Evolutionary conservation across 2,888 invertebrate species (phyloP), one percentile per base, ranked within the genome.

Genomic region (Drosophila differens): DNA sequence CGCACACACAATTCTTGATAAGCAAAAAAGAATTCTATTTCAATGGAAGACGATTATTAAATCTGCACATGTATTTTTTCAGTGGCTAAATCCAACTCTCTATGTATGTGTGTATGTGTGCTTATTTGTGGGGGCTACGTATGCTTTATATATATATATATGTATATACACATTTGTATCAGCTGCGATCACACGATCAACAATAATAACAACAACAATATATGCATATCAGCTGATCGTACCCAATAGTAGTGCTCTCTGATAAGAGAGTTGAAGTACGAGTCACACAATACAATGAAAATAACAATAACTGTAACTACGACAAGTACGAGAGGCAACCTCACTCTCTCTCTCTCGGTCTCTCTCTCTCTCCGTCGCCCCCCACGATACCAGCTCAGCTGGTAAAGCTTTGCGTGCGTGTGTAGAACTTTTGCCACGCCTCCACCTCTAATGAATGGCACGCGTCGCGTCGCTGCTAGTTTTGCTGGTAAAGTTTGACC

Each of bases 121-220:
- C 25, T 25, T 35, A 28, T 59, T 55, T 58, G 33, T 61, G 57
- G 65, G 63, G 66, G 60, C 47, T 67, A 65, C 63, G 54, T 78
- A 71, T 30, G 57, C n/a, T 39, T 25, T 14, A 67, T 14, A 19
- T 49, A 14, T 47, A 32, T 55, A 28, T n/a, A 51, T 9, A 10
- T 28, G 1, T 37, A n/a, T 35, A 22, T 22, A 14, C 28, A 33
- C 12, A 25, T 25, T 64, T 49, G 35, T 59, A 66, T 64, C 61
- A 69, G 64, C 59, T 60, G 69, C 83, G 74, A 83, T 81, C 81
- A 83, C 69, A 71, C 81, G 74, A 83, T 82, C 75, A 44, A 47
- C 28, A 39, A 39, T 32, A 32, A 44, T 39, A 30, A 35, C 30
- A 67, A 62, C 55, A 60, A 55, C 30, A 59, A 22, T 30, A 28